Base-by-base conservation (phyloP, 2,113 vertebrate species). In the Lepisosteus osseus region DNA sequence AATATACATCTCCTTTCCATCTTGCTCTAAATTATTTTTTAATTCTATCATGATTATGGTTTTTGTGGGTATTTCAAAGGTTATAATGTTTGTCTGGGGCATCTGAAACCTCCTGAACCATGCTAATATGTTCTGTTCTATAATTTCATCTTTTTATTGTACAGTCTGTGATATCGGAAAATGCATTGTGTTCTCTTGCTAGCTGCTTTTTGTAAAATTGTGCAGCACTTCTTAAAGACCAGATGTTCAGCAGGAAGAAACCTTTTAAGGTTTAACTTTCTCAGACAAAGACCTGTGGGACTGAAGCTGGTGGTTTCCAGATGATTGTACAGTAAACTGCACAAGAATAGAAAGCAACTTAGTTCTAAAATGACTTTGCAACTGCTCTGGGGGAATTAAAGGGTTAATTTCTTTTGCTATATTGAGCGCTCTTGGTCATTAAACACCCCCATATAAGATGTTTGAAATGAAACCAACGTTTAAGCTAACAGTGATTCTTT, bases 281-380 rank as follows among this genome's bases (percentile, higher is more conserved):
- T 73, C 80, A 61, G 42, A 66, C 55, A 65, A 70, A 73, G 47
- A 51, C 57, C 13, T 54, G 42, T 65, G 40, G 69, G 64, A 65
- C 6, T 72, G 75, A 62, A 45, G 42, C 76, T 83, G 84, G 87
- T 85, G 84, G 78, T 87, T 86, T 89, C 84, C 86, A 70, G 56
- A n/a, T 75, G 44, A 61, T 8, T 7, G 44, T 68, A 68, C 72
- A 68, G 72, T 73, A 61, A 73, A 15, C 61, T 47, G 69, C 68
- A 77, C 64, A 74, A 40, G 65, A 73, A 73, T 62, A 74, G 72
- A 74, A 69, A 72, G 70, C 77, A 7, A 67, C 61, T 40, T 51
- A 63, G 83, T 82, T 7, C 72, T 79, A 76, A 76, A 84, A 85
- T 86, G 86, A 87, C 72, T 86, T 76, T 76, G 75, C 55, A 42